Conservation (phyloP, 1,140 invertebrate species). For the Matsumurasca onukii region DNA sequence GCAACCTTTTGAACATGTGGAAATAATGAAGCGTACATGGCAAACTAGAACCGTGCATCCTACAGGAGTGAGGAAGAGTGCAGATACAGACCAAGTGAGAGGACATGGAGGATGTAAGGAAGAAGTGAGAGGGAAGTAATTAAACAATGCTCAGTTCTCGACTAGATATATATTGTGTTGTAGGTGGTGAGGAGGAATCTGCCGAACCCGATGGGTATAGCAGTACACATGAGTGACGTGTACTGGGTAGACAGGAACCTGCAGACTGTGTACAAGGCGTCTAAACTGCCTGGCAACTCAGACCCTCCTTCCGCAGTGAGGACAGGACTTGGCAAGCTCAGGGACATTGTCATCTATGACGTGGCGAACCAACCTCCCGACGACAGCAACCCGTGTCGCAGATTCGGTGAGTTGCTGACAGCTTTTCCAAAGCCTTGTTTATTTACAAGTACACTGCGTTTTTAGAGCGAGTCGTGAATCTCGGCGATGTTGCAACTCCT, state of each 20-base stretch:
- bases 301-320: conserved; percentile 61
- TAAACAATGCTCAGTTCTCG: no score
- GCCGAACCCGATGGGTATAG: conserved; percentile 93
- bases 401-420: conserved; percentile 46
- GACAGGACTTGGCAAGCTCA: conserved; percentile 77
- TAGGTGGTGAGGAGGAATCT: conserved; percentile 81
- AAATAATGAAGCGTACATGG: no score
- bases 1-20: no score
- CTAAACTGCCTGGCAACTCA: conserved; percentile 71
- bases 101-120: no score
- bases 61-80: no score
- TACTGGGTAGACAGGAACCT: conserved; percentile 97
- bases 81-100: no score
- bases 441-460: no score
- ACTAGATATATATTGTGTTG: no score
- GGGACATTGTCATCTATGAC: conserved; percentile 91
- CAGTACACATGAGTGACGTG: conserved; percentile 78
- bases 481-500: conserved; percentile 81
- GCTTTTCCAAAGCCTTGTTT: no score
- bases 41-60: no score
- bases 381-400: conserved; percentile 74
- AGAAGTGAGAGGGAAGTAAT: no score
- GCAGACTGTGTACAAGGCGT: conserved; percentile 81
- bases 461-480: conserved; percentile 86
- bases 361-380: conserved; percentile 80